Conservation (phyloP, 2,797 vertebrate genomes). For the Smutsia gigantea region DNA sequence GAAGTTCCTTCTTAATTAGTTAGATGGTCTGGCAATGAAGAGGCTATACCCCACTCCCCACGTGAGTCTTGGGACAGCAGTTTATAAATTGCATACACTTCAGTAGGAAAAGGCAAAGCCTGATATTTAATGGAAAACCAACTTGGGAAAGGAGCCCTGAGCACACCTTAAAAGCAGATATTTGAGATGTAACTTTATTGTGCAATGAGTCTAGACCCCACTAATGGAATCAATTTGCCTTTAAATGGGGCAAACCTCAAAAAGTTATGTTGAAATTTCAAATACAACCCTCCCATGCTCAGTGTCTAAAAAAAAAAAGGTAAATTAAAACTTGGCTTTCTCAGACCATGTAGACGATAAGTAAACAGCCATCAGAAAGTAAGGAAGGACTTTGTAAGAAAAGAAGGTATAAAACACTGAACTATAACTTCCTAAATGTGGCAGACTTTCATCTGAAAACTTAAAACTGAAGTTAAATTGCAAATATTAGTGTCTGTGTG, state of each 20-base stretch:
- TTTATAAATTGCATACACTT: not conserved
- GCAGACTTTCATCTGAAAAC: not conserved
- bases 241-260: not conserved
- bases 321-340: not conserved
- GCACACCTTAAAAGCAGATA: not conserved
- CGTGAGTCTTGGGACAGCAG: not conserved
- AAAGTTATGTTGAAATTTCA: not conserved
- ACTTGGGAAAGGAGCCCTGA: constrained; percentile 14
- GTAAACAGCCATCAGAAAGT: not conserved
- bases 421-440: not conserved
- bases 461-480: not conserved
- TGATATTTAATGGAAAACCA: constrained; percentile 32
- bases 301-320: not conserved
- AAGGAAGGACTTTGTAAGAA: not conserved
- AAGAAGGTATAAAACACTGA: not conserved
- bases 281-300: not conserved
- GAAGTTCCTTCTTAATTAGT: not conserved
- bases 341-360: no score
- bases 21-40: not conserved
- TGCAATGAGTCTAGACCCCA: not conserved
- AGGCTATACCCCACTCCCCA: not conserved
- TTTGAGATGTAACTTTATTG: not conserved
- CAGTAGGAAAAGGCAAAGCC: not conserved
- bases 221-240: constrained; percentile 8
- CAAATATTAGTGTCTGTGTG: not conserved